Base-by-base conservation (phyloP, 2,797 vertebrate genomes). In the Bradypodion ventrale region DNA sequence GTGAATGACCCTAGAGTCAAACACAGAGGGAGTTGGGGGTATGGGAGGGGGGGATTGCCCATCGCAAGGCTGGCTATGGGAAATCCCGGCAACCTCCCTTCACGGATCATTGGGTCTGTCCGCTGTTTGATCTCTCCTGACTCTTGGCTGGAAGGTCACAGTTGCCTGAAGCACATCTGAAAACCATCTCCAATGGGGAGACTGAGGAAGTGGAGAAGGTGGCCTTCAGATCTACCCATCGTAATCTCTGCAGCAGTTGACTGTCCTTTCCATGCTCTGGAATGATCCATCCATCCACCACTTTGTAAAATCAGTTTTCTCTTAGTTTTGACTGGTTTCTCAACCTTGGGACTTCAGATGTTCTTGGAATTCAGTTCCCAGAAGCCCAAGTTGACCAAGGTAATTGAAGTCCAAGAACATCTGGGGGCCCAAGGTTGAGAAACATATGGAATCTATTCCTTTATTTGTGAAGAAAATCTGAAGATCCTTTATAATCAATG, bases 81-180 rank as follows among this genome's bases (percentile, higher is more conserved):
- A n/a, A 25, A 40, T 78, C n/a, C n/a, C n/a, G 66, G 40, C 83
- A 49, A 59, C 81, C 27, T 21, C 59, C 3, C 68, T 77, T 83
- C 78, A 76, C 52, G 68, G 85, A 74, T 86, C 81, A 86, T 42
- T 85, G 77, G 37, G 66, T 65, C 68, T 77, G 52, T n/a, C n/a
- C n/a, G n/a, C 75, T 63, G 37, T 73, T 76, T 81, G 42, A 77
- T 63, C 66, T 81, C 32, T 70, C 32, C 74, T 19, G 60, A 23
- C 25, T 82, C 12, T 1, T 3, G 7, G 6, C 42, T 46, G 37
- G 37, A n/a, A 77, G 49, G 7, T 74, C 12, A 2, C 29, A n/a
- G 69, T 65, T 68, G 49, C 59, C 52, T 60, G n/a, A 29, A 25
- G 8, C 69, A 59, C 75, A 78, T 74, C 62, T 83, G 85, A 74